Conservation (phyloP, 2,113 vertebrate species). For the Apteryx owenii region DNA sequence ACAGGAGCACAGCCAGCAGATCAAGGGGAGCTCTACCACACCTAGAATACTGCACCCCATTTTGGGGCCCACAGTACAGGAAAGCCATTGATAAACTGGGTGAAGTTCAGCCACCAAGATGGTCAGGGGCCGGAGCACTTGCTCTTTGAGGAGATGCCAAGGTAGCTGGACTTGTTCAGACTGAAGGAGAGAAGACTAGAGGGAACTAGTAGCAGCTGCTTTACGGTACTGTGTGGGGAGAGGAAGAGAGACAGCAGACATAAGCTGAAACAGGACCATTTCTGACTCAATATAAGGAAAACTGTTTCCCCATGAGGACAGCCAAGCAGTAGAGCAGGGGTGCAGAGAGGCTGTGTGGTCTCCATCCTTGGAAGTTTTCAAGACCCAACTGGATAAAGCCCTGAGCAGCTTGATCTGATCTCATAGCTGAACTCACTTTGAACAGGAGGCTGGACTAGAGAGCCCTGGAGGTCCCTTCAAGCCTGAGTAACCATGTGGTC, state of each 20-base stretch:
- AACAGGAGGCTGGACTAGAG: neutral
- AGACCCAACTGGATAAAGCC: neutral
- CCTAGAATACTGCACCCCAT: no score
- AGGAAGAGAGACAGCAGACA: neutral
- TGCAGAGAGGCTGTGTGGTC: neutral
- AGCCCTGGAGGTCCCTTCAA: neutral
- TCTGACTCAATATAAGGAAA: neutral
- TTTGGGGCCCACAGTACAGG: no score
- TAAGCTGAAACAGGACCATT: neutral
- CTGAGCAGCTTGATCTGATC: neutral
- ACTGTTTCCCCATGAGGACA: neutral
- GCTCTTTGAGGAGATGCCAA: no score
- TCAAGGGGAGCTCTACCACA: no score
- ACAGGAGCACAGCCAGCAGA: no score
- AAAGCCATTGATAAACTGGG: no score
- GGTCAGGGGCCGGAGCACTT: no score
- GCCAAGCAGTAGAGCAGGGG: neutral
- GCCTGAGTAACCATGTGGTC: neutral
- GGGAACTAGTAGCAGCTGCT: no score
- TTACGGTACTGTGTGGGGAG: neutral
- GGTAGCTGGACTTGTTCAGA: no score
- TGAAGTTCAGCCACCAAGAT: no score
- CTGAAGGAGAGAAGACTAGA: no score
- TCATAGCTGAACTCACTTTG: neutral
- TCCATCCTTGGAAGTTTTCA: neutral